Conservation (phyloP, 1,140 invertebrate species). For the Popillia japonica region DNA sequence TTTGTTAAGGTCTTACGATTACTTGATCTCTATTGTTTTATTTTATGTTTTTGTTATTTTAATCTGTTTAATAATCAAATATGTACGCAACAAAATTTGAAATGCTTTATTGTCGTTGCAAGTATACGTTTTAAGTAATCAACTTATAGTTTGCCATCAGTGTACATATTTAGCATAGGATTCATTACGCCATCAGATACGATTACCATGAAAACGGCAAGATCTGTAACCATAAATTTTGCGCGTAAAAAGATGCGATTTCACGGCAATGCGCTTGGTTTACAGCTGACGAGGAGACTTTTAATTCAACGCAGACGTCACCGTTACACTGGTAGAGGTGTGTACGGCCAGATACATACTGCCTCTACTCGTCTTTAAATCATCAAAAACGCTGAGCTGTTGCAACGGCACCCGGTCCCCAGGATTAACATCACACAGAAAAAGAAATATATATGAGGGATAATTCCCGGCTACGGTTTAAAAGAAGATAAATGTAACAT, state of each 20-base stretch:
- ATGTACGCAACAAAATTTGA: neutral
- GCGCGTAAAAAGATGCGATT: slow-evolving; percentile 39
- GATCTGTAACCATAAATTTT: slow-evolving; percentile 4
- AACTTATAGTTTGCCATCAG: neutral
- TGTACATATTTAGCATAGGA: neutral
- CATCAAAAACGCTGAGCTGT: slow-evolving; percentile 51
- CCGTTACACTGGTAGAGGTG: neutral
- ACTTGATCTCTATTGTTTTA: no score
- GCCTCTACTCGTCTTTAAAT: slow-evolving; percentile 46
- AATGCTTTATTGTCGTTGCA: neutral
- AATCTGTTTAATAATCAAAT: no score
- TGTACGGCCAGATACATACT: neutral
- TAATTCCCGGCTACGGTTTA: slow-evolving; percentile 45
- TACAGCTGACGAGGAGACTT: slow-evolving; percentile 43
- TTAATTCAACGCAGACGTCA: slow-evolving; percentile 40
- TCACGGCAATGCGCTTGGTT: slow-evolving; percentile 41
- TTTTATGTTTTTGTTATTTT: no score
- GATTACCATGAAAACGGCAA: neutral
- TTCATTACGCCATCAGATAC: slow-evolving; percentile 15
- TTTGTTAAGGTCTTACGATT: no score
- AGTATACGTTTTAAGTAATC: neutral
- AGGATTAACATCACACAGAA: slow-evolving; percentile 49
- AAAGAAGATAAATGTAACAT: slow-evolving; percentile 52
- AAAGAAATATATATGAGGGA: slow-evolving; percentile 47
- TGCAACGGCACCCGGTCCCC: slow-evolving; percentile 37